These are phyloP conservation scores for Nomada fabriciana DNA, from an alignment of 2,888 invertebrate genomes.

Conservation along the genomic window DNA sequence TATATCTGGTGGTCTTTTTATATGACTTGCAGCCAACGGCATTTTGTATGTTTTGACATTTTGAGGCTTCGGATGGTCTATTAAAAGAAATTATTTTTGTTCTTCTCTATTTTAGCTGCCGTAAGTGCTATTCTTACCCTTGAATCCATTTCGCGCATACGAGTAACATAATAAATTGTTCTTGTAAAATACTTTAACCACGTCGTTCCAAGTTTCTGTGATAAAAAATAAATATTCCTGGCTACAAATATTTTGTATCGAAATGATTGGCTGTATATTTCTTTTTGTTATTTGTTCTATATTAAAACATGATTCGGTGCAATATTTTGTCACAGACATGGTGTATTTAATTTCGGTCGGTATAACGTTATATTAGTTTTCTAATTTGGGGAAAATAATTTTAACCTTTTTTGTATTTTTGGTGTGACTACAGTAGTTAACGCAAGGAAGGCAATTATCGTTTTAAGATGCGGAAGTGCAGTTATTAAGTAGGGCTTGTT, in stretches of 20 bases:
- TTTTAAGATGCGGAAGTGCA: not conserved
- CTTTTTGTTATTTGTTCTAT: no score
- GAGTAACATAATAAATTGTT: not conserved
- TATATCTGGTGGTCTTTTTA: not conserved
- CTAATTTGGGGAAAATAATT: not conserved
- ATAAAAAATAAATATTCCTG: no score
- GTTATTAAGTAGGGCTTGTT: not conserved
- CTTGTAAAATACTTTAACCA: not conserved
- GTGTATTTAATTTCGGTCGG: not conserved
- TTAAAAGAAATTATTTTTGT: constrained; percentile 10
- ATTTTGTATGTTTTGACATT: constrained; percentile 27
- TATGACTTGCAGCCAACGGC: not conserved
- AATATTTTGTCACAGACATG: not conserved
- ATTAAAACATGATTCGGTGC: no score
- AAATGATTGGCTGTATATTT: no score
- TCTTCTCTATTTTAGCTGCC: not conserved
- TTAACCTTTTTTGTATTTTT: not conserved
- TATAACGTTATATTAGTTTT: not conserved
- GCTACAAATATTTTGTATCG: no score
- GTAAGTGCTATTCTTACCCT: not conserved
- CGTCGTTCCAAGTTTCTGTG: no score
- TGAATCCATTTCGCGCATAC: no score
- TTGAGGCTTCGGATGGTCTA: not conserved
- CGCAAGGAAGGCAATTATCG: not conserved
- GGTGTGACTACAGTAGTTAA: not conserved